A percentile compares a stretch with the other conserved stretches of the same genome.
Evolutionary conservation across 2,797 vertebrate species (phyloP).

Genomic region (Typhlichthys eigenmanni): DNA sequence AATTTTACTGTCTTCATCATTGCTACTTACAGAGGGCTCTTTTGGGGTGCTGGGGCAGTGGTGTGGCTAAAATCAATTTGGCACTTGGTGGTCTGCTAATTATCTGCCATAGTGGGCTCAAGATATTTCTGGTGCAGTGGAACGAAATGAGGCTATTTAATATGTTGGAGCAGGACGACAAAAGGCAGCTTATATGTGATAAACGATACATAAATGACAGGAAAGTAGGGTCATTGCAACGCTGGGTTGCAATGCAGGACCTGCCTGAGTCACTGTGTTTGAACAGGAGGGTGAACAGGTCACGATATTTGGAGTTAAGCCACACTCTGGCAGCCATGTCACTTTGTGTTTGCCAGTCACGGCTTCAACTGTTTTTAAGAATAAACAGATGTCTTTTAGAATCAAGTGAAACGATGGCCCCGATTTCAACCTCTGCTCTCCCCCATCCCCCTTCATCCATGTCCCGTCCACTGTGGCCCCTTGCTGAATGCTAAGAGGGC

Average conservation of each 20-base stretch:
- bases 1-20: conserved; percentile 72
- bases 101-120: conserved; percentile 56
- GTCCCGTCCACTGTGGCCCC: conserved; percentile 43
- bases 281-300: conserved; percentile 29
- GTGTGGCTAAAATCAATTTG: conserved; percentile 61
- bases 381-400: conserved; percentile 67
- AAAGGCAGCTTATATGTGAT: neutral
- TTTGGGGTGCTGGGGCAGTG: conserved; percentile 22
- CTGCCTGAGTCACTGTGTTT: conserved; percentile 41
- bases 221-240: conserved; percentile 37
- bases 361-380: conserved; percentile 50
- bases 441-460: conserved; percentile 2
- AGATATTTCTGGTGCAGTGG: conserved; percentile 41
- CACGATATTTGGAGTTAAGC: conserved; percentile 29
- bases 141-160: conserved; percentile 48
- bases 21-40: conserved; percentile 51
- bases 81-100: conserved; percentile 56
- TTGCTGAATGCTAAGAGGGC: conserved; percentile 39
- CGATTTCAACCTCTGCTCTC: conserved; percentile 34
- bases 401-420: conserved; percentile 49
- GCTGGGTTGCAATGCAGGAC: conserved; percentile 24
- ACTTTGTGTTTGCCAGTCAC: conserved; percentile 53
- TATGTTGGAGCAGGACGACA: conserved; percentile 36
- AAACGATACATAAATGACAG: conserved; percentile 30
- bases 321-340: conserved; percentile 45